Conservation (phyloP, 2,797 vertebrate genomes). For the Chelmon rostratus region DNA sequence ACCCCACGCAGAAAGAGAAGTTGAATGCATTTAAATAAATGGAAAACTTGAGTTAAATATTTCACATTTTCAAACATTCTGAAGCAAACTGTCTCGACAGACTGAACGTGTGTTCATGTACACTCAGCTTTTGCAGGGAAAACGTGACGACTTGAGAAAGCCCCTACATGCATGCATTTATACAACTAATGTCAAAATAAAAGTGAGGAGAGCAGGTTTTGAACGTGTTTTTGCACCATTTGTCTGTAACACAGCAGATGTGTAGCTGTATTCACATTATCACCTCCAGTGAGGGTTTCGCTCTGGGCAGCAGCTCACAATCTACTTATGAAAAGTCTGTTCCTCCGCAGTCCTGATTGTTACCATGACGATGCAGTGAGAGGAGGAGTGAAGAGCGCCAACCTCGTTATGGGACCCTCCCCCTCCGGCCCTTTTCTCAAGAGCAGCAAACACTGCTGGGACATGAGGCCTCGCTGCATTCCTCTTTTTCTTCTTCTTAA, state of each 20-base stretch:
- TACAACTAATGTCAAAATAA: neutral
- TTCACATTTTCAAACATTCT: constrained; percentile 1
- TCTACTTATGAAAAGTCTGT: constrained; percentile 62
- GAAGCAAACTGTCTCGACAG: neutral
- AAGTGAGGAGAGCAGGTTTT: neutral
- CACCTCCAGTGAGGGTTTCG: constrained; percentile 16
- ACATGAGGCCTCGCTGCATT: constrained; percentile 1
- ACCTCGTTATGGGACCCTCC: constrained; percentile 62
- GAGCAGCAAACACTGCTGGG: constrained; percentile 45
- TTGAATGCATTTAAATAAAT: constrained; percentile 26
- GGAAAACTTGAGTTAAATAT: neutral
- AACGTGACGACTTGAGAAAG: neutral
- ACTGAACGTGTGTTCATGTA: neutral
- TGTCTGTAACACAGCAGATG: constrained; percentile 5
- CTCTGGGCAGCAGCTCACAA: constrained; percentile 33
- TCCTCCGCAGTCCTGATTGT: constrained; percentile 61
- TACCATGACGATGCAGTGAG: constrained; percentile 66
- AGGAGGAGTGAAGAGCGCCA: constrained; percentile 42
- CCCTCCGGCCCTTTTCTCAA: constrained; percentile 46
- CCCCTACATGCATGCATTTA: no score
- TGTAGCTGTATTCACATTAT: constrained; percentile 17
- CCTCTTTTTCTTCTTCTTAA: neutral
- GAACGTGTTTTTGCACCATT: neutral
- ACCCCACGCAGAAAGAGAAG: constrained; percentile 10
- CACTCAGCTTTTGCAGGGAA: no score